These are phyloP conservation scores for Cheirogaleus major DNA, from an alignment of 2,797 vertebrate genomes.

Conservation along the genomic window DNA sequence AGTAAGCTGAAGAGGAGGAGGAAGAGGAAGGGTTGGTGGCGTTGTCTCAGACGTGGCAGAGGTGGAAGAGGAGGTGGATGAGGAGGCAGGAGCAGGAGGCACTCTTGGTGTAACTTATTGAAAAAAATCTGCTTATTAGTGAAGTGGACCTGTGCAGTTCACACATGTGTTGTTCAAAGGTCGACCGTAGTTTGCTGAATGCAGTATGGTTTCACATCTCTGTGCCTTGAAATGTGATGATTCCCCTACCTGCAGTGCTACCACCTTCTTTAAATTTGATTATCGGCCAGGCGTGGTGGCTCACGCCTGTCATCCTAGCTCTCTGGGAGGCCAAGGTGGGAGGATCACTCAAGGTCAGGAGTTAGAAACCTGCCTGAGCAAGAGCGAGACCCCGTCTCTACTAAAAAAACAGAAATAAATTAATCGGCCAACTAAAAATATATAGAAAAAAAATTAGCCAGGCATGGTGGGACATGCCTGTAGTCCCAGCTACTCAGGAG, in stretches of 20 bases:
- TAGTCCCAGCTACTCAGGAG: no score
- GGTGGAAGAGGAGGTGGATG: neutral
- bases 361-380: no score
- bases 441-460: no score
- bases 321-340: no score
- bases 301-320: no score
- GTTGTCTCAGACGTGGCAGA: neutral
- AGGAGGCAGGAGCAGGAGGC: neutral
- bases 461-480: no score
- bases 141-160: neutral
- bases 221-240: neutral
- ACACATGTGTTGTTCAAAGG: neutral
- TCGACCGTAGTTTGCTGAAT: neutral
- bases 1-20: neutral
- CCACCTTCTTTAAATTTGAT: neutral
- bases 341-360: no score
- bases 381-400: no score
- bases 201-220: neutral
- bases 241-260: neutral
- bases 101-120: neutral
- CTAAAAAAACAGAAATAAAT: no score
- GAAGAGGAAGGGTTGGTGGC: neutral
- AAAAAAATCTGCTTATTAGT: neutral
- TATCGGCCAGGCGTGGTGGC: neutral
- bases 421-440: no score